phyloP scores from a whole-genome alignment of 2,797 vertebrate genomes.

The Hippopotamyrus pictus region DNA sequence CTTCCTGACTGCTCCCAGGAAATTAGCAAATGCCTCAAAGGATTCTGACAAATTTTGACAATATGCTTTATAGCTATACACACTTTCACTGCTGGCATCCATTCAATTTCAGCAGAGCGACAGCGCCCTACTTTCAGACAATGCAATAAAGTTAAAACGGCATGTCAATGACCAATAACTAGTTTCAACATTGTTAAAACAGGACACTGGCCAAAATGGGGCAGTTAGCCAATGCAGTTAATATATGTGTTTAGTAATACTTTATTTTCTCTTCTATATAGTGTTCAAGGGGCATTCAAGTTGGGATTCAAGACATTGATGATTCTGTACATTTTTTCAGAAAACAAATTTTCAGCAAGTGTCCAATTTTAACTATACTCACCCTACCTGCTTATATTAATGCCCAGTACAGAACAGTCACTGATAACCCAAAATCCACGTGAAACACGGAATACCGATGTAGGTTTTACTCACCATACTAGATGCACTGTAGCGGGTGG shows the following conservation, averaged over 20 bases:
- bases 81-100: not conserved
- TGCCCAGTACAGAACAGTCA: not conserved
- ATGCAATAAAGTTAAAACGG: not conserved
- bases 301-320: not conserved
- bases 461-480: slow-evolving; percentile 64
- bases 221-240: not conserved
- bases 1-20: not conserved
- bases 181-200: not conserved
- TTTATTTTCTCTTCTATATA: not conserved
- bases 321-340: not conserved
- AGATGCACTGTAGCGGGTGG: slow-evolving; percentile 46
- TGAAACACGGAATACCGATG: not conserved
- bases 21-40: not conserved
- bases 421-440: not conserved
- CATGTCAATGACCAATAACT: not conserved
- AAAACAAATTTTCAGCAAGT: not conserved
- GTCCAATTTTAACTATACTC: not conserved
- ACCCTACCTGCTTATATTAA: not conserved
- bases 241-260: not conserved
- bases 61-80: not conserved
- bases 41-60: not conserved
- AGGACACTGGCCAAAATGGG: not conserved
- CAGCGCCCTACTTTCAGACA: not conserved
- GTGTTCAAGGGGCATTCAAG: not conserved
- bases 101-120: not conserved